phyloP scores from a whole-genome alignment of 2,797 vertebrate species.

The Gymnothorax reevesii region DNA sequence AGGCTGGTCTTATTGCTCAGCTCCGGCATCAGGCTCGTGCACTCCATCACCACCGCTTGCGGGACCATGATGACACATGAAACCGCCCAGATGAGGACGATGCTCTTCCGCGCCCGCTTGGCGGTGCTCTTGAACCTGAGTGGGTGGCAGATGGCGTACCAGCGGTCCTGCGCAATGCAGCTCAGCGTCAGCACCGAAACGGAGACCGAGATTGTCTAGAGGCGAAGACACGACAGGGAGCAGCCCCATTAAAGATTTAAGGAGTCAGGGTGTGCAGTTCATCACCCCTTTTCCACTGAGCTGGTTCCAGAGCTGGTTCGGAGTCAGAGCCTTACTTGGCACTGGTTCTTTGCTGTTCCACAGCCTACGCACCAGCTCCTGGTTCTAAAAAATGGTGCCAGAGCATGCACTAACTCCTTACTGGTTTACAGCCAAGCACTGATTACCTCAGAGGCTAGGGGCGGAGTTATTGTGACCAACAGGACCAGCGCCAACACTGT shows the following conservation, averaged over 20 bases:
- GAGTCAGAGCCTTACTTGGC: too few species aligned
- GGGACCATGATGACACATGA: constrained; percentile 96
- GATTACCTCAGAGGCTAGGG: too few species aligned
- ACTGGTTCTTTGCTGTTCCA: too few species aligned
- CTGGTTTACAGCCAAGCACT: too few species aligned
- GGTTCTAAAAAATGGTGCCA: too few species aligned
- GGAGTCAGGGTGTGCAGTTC: background rate
- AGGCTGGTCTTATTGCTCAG: constrained; percentile 93
- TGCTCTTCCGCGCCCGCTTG: constrained; percentile 88
- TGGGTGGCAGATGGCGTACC: constrained; percentile 97
- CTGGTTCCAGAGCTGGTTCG: too few species aligned
- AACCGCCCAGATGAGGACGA: constrained; percentile 91
- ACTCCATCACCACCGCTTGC: constrained; percentile 94
- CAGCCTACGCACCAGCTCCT: too few species aligned
- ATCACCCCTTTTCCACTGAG: too few species aligned
- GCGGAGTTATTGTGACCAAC: too few species aligned
- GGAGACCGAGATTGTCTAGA: constrained; percentile 92
- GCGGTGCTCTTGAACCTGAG: constrained; percentile 98
- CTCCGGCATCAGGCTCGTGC: constrained; percentile 86
- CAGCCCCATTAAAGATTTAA: background rate
- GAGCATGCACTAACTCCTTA: too few species aligned
- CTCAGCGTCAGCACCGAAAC: constrained; percentile 95
- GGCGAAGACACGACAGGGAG: constrained; percentile 1
- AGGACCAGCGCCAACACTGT: too few species aligned
- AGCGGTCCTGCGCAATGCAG: constrained; percentile 94